These are phyloP conservation scores for Andrena fulva DNA, from an alignment of 2,888 invertebrate species.

Conservation along the genomic window DNA sequence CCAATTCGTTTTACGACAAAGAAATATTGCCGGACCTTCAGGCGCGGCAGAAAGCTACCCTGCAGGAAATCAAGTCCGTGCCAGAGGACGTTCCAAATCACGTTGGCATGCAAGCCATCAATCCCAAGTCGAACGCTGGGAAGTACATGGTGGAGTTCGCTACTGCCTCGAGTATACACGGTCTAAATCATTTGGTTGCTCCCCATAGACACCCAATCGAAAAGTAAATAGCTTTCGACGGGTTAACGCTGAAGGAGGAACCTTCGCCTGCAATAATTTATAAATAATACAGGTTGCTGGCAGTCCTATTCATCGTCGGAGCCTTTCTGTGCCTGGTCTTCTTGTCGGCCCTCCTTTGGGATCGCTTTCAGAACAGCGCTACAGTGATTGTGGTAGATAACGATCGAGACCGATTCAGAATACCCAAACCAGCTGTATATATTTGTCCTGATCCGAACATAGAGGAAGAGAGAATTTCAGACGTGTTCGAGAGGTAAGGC, in stretches of 20 bases:
- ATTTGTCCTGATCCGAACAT: conserved; percentile 87
- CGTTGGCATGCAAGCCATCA: conserved; percentile 73
- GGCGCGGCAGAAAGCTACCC: conserved; percentile 14
- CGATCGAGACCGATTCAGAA: conserved; percentile 83
- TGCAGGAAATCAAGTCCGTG: conserved; percentile 11
- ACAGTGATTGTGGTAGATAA: conserved; percentile 69
- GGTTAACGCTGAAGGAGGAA: not conserved
- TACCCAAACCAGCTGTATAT: conserved; percentile 89
- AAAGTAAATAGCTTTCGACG: conserved; percentile 56
- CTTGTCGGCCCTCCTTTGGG: conserved; percentile 73
- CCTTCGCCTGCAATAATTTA: not conserved
- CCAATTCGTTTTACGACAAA: conserved; percentile 23
- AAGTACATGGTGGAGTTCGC: conserved; percentile 74
- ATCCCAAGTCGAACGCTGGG: conserved; percentile 60
- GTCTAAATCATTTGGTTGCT: conserved; percentile 76
- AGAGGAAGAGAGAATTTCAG: conserved; percentile 16
- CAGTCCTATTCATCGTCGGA: conserved; percentile 62
- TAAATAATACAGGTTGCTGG: conserved; percentile 55
- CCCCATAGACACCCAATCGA: conserved; percentile 75
- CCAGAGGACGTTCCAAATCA: conserved; percentile 35
- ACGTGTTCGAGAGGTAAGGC: conserved; percentile 41
- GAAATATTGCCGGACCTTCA: conserved; percentile 63
- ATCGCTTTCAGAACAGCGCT: conserved; percentile 70
- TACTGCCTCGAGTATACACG: conserved; percentile 73
- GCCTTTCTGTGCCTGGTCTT: conserved; percentile 66